Evolutionary conservation across 2,113 vertebrate species (phyloP).

Genomic region (Rhea americana): DNA sequence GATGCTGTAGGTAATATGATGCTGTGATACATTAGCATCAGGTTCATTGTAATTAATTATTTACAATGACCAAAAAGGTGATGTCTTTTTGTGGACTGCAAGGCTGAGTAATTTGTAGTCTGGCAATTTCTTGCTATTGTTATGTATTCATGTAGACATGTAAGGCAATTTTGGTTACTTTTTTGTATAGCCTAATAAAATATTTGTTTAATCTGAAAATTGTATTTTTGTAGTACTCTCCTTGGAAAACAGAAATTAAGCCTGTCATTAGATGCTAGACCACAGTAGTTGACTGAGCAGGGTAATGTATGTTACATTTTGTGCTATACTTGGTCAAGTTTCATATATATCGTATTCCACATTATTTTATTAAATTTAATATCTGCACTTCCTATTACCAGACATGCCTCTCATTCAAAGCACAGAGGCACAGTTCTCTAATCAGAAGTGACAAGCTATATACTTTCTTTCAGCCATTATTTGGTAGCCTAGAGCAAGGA

Average conservation of each 20-base stretch:
- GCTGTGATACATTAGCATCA: not conserved
- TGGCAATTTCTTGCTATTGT: constrained; percentile 45
- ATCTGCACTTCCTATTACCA: constrained; percentile 95
- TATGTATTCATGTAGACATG: constrained; percentile 42
- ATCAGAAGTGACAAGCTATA: constrained; percentile 98
- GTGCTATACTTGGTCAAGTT: constrained; percentile 85
- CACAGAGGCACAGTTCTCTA: constrained; percentile 91
- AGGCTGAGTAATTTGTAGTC: constrained; percentile 32
- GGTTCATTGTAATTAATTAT: constrained; percentile 65
- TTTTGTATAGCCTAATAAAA: constrained; percentile 72
- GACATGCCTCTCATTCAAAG: constrained; percentile 92
- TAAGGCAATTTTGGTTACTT: constrained; percentile 57
- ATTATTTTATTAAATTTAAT: constrained; percentile 97
- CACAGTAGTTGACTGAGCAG: constrained; percentile 80
- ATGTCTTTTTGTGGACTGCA: constrained; percentile 43
- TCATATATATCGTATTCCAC: constrained; percentile 85
- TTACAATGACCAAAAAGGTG: constrained; percentile 57
- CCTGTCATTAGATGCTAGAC: constrained; percentile 77
- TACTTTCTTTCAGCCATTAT: constrained; percentile 97
- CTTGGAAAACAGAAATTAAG: constrained; percentile 81
- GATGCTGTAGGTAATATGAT: constrained; percentile 2
- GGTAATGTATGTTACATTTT: constrained; percentile 78
- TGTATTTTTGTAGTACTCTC: constrained; percentile 74
- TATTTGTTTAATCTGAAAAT: constrained; percentile 79
- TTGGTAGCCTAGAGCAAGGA: constrained; percentile 90